A percentile compares a stretch with the other conserved stretches of the same genome.
Evolutionary conservation across 2,797 vertebrate genomes (phyloP).

Genomic region (Oophaga sylvatica): DNA sequence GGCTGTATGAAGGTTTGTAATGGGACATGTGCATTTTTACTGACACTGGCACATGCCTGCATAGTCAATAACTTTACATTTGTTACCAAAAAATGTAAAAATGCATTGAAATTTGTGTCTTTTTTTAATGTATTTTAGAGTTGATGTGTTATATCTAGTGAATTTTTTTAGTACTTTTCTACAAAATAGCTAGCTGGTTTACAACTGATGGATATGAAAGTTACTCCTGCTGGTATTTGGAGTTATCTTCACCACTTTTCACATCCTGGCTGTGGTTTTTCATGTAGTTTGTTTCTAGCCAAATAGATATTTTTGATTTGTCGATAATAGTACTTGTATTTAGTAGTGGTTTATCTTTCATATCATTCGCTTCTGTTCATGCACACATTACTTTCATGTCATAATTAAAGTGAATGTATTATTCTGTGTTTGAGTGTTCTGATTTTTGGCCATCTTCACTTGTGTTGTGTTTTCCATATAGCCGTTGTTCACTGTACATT

Average conservation of each 20-base stretch:
- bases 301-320: slow-evolving; percentile 19
- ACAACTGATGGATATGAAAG: not conserved
- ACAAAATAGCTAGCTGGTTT: slow-evolving; percentile 13
- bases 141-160: slow-evolving; percentile 32
- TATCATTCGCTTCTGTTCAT: slow-evolving; percentile 6
- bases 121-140: slow-evolving; percentile 16
- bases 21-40: not conserved
- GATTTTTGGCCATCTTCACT: slow-evolving; percentile 61
- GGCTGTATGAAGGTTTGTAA: not conserved
- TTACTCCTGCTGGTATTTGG: slow-evolving; percentile 37
- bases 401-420: slow-evolving; percentile 12
- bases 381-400: slow-evolving; percentile 18
- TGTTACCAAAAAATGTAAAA: slow-evolving; percentile 10
- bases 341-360: slow-evolving; percentile 25
- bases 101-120: not conserved
- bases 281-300: not conserved
- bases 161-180: slow-evolving; percentile 26
- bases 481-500: slow-evolving; percentile 76
- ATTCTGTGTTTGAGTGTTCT: slow-evolving; percentile 7
- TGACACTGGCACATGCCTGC: not conserved
- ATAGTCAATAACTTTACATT: not conserved
- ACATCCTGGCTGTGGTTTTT: slow-evolving; percentile 10
- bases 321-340: not conserved
- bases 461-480: slow-evolving; percentile 70
- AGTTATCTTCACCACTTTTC: not conserved